Evolutionary conservation across 2,113 vertebrate genomes (phyloP).

Genomic region (Otus sunia): DNA sequence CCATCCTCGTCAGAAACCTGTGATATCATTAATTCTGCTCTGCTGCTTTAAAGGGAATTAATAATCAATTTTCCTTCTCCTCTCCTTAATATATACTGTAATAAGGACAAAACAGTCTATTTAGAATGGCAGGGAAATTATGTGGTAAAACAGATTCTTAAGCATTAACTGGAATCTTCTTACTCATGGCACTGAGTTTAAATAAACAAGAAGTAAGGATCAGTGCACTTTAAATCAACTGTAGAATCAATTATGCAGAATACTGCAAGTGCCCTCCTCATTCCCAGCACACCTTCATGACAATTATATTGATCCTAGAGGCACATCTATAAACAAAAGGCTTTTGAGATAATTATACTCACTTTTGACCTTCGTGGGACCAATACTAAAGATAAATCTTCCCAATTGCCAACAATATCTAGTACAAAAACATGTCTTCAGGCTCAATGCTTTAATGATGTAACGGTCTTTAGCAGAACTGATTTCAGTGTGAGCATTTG

Average conservation of each 20-base stretch:
- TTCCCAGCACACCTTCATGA: slow-evolving; percentile 25
- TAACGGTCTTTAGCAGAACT: neutral
- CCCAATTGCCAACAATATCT: neutral
- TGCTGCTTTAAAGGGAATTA: slow-evolving; percentile 46
- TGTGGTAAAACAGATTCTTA: neutral
- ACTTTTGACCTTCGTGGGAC: slow-evolving; percentile 24
- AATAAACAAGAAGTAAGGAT: neutral
- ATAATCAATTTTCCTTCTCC: slow-evolving; percentile 62
- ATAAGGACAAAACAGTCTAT: slow-evolving; percentile 12
- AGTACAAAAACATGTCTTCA: neutral
- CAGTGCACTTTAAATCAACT: slow-evolving; percentile 50
- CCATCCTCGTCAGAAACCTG: neutral
- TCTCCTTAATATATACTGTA: slow-evolving; percentile 29
- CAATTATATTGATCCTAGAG: slow-evolving; percentile 26
- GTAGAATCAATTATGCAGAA: slow-evolving; percentile 60
- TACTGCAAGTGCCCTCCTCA: slow-evolving; percentile 31
- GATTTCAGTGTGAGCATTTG: neutral
- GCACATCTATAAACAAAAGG: slow-evolving; percentile 5
- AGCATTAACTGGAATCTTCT: slow-evolving; percentile 27
- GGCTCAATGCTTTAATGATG: neutral
- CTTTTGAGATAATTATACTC: neutral
- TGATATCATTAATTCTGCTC: slow-evolving; percentile 57
- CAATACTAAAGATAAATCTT: neutral
- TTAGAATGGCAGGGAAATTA: slow-evolving; percentile 25
- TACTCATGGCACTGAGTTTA: neutral